phyloP scores from a whole-genome alignment of 2,888 invertebrate genomes.

The Balanococcus diminutus region DNA sequence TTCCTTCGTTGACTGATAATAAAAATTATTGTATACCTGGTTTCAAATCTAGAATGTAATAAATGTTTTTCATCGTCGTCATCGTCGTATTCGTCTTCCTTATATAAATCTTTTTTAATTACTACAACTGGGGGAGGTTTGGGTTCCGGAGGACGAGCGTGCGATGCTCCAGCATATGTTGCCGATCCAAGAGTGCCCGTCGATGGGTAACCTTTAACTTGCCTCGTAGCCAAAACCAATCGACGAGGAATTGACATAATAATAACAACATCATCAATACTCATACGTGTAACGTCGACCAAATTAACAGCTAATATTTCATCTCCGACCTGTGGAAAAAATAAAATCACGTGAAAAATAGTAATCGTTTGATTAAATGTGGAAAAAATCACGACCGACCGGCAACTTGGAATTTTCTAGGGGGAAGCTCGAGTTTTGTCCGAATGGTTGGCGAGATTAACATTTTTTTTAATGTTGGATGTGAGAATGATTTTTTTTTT shows the following conservation, averaged over 20 bases:
- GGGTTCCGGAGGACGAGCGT: constrained; percentile 72
- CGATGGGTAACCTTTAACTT: constrained; percentile 66
- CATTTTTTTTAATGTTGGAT: too few relatives aligned
- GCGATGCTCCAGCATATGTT: constrained; percentile 60
- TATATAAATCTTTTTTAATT: constrained; percentile 81
- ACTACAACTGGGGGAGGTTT: constrained; percentile 92
- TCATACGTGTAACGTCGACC: constrained; percentile 97
- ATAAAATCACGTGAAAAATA: too few relatives aligned
- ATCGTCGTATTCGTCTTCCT: constrained; percentile 66
- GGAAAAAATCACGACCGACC: too few relatives aligned
- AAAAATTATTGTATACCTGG: too few relatives aligned
- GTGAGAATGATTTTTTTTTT: too few relatives aligned
- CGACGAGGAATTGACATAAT: constrained; percentile 98
- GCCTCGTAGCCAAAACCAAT: constrained; percentile 89
- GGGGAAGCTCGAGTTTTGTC: too few relatives aligned
- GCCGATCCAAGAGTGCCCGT: constrained; percentile 62
- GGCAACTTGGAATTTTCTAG: too few relatives aligned
- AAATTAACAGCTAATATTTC: constrained; percentile 98
- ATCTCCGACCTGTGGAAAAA: constrained; percentile 78
- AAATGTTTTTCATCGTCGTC: constrained; percentile 56
- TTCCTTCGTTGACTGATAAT: too few relatives aligned
- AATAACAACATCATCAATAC: constrained; percentile 97
- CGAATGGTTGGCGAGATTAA: too few relatives aligned
- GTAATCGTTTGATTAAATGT: too few relatives aligned
- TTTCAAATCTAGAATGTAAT: constrained; percentile 43